phyloP scores from a whole-genome alignment of 2,888 invertebrate species.

The Sussaba pulchella region DNA sequence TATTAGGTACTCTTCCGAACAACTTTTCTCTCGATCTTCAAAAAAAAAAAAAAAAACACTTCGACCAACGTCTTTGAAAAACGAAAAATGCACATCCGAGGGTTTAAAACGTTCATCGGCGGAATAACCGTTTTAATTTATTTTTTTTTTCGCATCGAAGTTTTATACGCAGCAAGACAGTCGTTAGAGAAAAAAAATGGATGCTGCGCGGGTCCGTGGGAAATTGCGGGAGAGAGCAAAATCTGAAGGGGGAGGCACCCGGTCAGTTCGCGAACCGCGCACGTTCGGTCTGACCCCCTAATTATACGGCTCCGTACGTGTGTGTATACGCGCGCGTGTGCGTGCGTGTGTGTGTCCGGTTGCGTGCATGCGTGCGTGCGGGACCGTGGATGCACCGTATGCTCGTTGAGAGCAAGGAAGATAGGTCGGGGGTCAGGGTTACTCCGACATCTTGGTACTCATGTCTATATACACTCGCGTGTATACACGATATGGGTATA shows the following conservation, averaged over 20 bases:
- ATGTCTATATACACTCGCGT: neutral
- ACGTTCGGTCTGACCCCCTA: conserved; percentile 79
- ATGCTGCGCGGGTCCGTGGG: conserved; percentile 43
- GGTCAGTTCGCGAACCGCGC: conserved; percentile 62
- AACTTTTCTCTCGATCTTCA: too few species aligned
- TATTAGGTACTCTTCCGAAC: too few species aligned
- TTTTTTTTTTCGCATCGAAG: too few species aligned
- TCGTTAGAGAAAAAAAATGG: neutral
- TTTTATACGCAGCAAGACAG: too few species aligned
- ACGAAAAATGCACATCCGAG: too few species aligned
- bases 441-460: conserved; percentile 43
- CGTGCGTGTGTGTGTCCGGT: conserved; percentile 18
- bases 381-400: conserved; percentile 47
- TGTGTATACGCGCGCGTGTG: conserved; percentile 39
- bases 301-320: conserved; percentile 83
- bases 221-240: conserved; percentile 53
- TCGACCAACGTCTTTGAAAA: too few species aligned
- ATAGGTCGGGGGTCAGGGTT: conserved; percentile 81
- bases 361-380: neutral
- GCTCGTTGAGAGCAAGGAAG: conserved; percentile 65
- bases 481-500: neutral
- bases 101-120: too few species aligned
- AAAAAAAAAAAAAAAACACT: too few species aligned
- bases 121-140: too few species aligned
- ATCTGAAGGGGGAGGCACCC: conserved; percentile 57